phyloP scores from a whole-genome alignment of 2,797 vertebrate genomes.

The Rachycentron canadum region DNA sequence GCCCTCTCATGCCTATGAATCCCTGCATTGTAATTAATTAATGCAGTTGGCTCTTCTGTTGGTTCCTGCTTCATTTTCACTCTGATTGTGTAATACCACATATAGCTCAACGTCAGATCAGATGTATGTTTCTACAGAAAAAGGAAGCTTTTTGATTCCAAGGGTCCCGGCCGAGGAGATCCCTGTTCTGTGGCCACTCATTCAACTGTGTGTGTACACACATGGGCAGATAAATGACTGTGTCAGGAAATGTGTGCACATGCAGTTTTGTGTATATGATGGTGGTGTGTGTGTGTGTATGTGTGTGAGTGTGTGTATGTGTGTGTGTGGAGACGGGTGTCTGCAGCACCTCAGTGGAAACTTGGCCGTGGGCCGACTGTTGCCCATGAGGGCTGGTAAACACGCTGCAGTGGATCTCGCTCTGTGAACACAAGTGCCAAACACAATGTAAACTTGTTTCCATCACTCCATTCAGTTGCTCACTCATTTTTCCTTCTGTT shows the following conservation, averaged over 20 bases:
- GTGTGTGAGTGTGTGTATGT: constrained; percentile 28
- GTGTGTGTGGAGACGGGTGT: constrained; percentile 40
- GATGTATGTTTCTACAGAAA: constrained; percentile 19
- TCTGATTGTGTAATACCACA: constrained; percentile 30
- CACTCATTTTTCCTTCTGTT: constrained; percentile 24
- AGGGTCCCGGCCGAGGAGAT: background rate
- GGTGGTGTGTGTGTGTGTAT: constrained; percentile 25
- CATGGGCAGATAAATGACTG: constrained; percentile 33
- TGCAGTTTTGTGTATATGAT: constrained; percentile 42
- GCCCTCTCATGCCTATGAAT: constrained; percentile 15
- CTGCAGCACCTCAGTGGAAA: constrained; percentile 75
- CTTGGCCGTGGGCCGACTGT: constrained; percentile 65
- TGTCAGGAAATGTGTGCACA: constrained; percentile 40
- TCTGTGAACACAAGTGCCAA: constrained; percentile 73
- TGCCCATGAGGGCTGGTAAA: constrained; percentile 78
- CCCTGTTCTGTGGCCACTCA: constrained; percentile 18
- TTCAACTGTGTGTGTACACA: constrained; percentile 37
- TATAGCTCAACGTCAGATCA: constrained; percentile 1
- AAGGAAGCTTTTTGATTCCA: constrained; percentile 26
- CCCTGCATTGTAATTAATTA: constrained; percentile 26
- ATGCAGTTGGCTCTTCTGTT: constrained; percentile 19
- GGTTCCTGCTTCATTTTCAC: constrained; percentile 31
- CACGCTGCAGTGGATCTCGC: constrained; percentile 66
- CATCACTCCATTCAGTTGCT: constrained; percentile 57
- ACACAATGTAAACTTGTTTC: constrained; percentile 75